These are phyloP conservation scores for Diarsia brunnea DNA, from an alignment of 2,888 invertebrate species.

Conservation along the genomic window DNA sequence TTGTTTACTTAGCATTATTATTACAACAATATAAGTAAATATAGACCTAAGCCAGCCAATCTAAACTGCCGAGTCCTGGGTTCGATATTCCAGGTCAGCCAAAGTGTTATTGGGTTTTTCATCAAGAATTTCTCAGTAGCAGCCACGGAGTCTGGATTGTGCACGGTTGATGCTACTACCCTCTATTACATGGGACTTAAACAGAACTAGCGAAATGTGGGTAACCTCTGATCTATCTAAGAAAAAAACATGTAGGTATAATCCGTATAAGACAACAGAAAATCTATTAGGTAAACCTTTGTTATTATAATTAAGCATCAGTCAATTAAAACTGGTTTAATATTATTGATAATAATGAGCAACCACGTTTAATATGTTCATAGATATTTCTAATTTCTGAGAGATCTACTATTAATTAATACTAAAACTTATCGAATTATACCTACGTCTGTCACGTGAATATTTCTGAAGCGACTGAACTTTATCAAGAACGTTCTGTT, in stretches of 20 bases:
- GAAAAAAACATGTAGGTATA: too few species aligned
- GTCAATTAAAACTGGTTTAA: slow-evolving; percentile 22
- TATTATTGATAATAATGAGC: slow-evolving; percentile 11
- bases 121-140: too few species aligned
- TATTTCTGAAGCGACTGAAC: slow-evolving; percentile 30
- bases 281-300: too few species aligned
- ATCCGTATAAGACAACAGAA: too few species aligned
- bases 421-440: slow-evolving; percentile 32
- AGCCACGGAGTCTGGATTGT: too few species aligned
- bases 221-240: too few species aligned
- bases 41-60: not conserved
- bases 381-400: slow-evolving; percentile 17
- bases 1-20: not conserved
- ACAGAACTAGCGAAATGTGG: too few species aligned
- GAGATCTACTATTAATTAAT: slow-evolving; percentile 44
- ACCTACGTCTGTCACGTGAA: slow-evolving; percentile 19
- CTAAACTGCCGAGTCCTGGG: too few species aligned
- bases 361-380: not conserved
- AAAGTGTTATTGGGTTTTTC: too few species aligned
- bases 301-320: slow-evolving; percentile 3
- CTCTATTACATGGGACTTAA: too few species aligned
- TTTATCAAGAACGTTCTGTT: slow-evolving; percentile 31
- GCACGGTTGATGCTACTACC: too few species aligned
- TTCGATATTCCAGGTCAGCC: too few species aligned
- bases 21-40: not conserved